Evolutionary conservation across 2,113 vertebrate genomes (phyloP), one percentile per base, ranked within the genome.

Genomic region (Trematocara unimaculatum): DNA sequence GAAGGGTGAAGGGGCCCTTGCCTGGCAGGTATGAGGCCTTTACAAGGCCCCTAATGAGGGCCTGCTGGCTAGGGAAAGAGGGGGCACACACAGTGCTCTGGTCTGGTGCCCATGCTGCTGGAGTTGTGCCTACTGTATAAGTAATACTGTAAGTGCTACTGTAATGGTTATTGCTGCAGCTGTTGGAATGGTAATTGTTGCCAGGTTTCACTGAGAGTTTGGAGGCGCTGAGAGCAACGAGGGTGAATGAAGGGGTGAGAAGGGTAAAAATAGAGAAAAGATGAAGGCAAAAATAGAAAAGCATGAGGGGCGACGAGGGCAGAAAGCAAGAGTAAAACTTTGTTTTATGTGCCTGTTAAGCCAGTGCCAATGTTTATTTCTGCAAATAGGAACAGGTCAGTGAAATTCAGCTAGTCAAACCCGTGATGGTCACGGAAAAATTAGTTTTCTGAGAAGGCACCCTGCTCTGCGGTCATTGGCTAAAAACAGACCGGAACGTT

Each of bases 21-120:
- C 93, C 94, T 79, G 85, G 95, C 92, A 96, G 96, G 95, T 95
- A 95, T 92, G 49, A 94, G 91, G 92, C 85, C 93, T 95, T 94
- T 96, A 95, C 92, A 93, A 95, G 94, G 87, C 85, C 87, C 85
- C 94, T 96, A 96, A 96, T 96, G 94, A 96, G 96, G 92, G 92
- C 92, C 93, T 93, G 92, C 94, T 94, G 93, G 92, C 94, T 84
- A 64, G 90, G 83, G 86, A 84, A 88, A 81, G 87, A 82, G 84
- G 83, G 90, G 92, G 93, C 83, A 91, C 87, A 93, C 87, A 91
- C 58, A 85, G 79, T 84, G 88, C 87, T 93, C 87, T 87, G 87
- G 92, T 93, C 90, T 92, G 90, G 80, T 92, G 89, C 90, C 83
- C 56, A 26, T 93, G 67, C 83, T 79, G 87, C 83, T 92, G 87